phyloP scores from a whole-genome alignment of 2,888 invertebrate species.

The Pyrrhia umbra region DNA sequence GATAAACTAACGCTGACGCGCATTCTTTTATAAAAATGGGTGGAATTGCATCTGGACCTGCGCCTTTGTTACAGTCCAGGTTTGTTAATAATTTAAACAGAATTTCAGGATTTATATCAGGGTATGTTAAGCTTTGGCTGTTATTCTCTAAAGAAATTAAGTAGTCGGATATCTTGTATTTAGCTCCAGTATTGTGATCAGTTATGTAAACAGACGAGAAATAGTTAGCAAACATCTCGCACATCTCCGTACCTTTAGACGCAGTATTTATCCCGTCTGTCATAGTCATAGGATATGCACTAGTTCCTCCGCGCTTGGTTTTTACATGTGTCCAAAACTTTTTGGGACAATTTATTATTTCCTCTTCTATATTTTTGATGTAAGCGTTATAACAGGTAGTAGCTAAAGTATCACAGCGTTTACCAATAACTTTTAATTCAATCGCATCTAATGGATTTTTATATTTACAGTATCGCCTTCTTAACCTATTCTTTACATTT shows the following conservation, averaged over 20 bases:
- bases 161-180: no score
- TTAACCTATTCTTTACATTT: neutral
- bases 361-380: neutral
- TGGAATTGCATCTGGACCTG: constrained; percentile 11
- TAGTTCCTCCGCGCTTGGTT: neutral
- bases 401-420: neutral
- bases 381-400: neutral
- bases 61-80: constrained; percentile 2
- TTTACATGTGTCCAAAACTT: constrained; percentile 1
- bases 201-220: no score
- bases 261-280: no score
- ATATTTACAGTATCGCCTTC: neutral
- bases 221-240: no score
- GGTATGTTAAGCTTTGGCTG: no score
- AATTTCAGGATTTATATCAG: no score
- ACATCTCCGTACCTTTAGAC: no score
- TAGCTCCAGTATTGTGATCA: no score
- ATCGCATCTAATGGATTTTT: neutral
- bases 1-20: no score
- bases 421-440: neutral
- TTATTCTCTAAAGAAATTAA: no score
- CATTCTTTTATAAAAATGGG: constrained; percentile 2
- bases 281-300: no score
- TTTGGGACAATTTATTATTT: neutral
- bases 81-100: neutral